Evolutionary conservation across 1,140 invertebrate genomes (phyloP).

Genomic region (Drosophila sturtevanti): DNA sequence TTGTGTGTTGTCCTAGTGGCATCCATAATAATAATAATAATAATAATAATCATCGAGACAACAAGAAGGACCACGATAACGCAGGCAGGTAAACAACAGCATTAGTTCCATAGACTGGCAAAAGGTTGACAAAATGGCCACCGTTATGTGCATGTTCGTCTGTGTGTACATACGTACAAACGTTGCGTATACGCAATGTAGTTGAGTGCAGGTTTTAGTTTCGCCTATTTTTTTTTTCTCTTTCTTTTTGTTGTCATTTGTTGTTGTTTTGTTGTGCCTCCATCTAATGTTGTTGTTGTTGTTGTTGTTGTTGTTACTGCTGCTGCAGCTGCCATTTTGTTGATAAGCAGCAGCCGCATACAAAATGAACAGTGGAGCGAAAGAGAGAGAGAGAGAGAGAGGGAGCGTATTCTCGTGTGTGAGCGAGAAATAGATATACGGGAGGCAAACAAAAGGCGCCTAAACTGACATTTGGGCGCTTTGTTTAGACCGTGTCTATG

Average conservation of each 20-base stretch:
- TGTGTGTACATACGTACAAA: no score
- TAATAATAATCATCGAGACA: no score
- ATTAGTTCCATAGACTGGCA: not conserved
- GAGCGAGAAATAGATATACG: not conserved
- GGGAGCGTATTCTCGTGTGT: not conserved
- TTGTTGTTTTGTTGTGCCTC: not conserved
- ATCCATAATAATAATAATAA: constrained; percentile 49
- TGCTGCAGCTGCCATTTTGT: constrained; percentile 60
- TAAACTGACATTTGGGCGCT: constrained; percentile 67
- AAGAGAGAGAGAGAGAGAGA: not conserved
- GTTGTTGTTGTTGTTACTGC: constrained; percentile 9
- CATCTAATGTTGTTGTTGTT: constrained; percentile 2
- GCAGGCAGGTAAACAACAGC: constrained; percentile 27
- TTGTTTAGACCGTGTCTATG: constrained; percentile 64
- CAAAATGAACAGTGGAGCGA: not conserved
- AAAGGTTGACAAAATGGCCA: constrained; percentile 8
- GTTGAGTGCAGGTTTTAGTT: constrained; percentile 20
- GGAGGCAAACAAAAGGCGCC: constrained; percentile 54
- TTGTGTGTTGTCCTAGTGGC: constrained; percentile 12
- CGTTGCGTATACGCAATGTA: constrained; percentile 62
- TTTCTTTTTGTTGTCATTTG: not conserved
- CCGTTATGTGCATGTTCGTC: not conserved
- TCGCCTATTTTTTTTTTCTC: constrained; percentile 17
- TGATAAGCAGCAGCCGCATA: constrained; percentile 60
- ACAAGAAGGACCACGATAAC: constrained; percentile 16